Evolutionary conservation across 1,140 invertebrate species (phyloP).

Genomic region (Leptopilina clavipes): DNA sequence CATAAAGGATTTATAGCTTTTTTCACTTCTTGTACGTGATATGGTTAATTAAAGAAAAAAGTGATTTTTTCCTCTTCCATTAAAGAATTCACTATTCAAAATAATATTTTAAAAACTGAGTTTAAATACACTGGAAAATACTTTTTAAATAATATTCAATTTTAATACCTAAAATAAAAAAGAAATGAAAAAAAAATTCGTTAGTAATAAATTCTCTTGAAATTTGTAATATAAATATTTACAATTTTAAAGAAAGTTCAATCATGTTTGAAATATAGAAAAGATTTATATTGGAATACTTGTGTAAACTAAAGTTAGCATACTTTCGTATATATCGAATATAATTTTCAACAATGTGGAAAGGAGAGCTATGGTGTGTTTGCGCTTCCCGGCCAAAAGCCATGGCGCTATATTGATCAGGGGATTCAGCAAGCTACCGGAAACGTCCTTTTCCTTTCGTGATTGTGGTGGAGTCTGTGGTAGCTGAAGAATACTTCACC

Average conservation of each 20-base stretch:
- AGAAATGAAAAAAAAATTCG: no score
- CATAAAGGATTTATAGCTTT: background rate
- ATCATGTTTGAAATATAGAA: background rate
- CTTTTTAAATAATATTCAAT: no score
- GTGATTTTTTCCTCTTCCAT: background rate
- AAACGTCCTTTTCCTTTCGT: conserved; percentile 38
- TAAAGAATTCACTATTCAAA: background rate
- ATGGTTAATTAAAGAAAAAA: background rate
- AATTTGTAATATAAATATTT: background rate
- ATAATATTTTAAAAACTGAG: background rate
- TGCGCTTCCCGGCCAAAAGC: conserved; percentile 41
- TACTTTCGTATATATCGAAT: background rate
- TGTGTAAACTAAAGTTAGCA: conserved; percentile 3
- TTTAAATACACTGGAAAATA: no score
- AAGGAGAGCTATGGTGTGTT: conserved; percentile 40
- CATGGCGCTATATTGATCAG: conserved; percentile 45
- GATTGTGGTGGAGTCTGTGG: conserved; percentile 30
- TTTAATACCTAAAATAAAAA: no score
- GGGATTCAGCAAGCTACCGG: conserved; percentile 36
- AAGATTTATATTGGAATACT: background rate
- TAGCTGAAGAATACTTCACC: conserved; percentile 27
- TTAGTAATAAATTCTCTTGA: no score
- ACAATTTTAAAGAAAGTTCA: background rate
- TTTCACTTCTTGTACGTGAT: background rate
- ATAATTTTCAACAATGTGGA: background rate